These are phyloP conservation scores for Pseudopipra pipra DNA, from an alignment of 2,113 vertebrate genomes.

Conservation along the genomic window DNA sequence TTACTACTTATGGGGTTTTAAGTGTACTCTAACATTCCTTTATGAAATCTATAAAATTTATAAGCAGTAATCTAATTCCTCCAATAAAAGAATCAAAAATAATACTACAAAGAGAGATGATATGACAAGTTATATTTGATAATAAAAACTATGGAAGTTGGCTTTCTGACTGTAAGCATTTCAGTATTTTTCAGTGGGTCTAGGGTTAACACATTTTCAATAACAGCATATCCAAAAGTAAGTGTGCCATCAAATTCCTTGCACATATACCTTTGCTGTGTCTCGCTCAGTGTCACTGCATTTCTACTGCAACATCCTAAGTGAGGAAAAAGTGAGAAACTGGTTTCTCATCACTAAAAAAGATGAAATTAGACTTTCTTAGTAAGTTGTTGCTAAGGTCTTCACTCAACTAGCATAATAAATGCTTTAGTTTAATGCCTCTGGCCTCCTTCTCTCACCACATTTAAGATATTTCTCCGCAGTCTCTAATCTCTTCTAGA, in stretches of 20 bases:
- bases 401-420: neutral
- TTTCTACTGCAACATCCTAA: neutral
- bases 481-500: neutral
- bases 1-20: neutral
- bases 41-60: neutral
- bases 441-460: neutral
- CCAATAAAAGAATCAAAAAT: neutral
- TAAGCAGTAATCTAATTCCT: neutral
- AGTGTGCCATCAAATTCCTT: neutral
- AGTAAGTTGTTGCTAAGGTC: neutral
- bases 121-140: neutral
- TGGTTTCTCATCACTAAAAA: neutral
- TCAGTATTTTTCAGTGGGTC: neutral
- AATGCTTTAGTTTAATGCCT: neutral
- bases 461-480: neutral
- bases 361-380: neutral
- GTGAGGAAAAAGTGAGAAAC: neutral
- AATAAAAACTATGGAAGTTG: neutral
- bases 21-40: neutral
- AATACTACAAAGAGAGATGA: neutral
- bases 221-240: neutral
- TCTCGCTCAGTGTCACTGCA: neutral
- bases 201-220: neutral
- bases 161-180: rapidly evolving
- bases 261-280: neutral